Percentiles rank a stretch among this genome's conserved stretches.
Conservation (phyloP, 2,888 invertebrate genomes). For the Melanophora roralis region DNA sequence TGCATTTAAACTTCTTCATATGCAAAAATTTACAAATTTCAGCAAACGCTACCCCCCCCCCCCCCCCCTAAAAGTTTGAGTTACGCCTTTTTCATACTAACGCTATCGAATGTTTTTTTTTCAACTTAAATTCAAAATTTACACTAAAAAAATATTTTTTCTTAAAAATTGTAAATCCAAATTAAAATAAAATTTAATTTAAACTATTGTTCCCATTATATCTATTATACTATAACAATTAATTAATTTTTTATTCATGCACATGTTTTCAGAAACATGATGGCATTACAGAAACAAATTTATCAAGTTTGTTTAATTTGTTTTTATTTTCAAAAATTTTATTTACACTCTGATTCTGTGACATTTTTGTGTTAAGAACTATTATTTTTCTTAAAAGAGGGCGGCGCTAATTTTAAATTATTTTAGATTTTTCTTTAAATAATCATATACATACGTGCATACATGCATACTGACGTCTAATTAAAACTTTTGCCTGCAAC, state of each 20-base stretch:
- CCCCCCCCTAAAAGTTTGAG: too few species aligned
- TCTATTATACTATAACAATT: not conserved
- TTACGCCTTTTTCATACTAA: too few species aligned
- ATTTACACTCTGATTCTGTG: slow-evolving; percentile 1
- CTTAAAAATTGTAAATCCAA: too few species aligned
- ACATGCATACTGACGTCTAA: not conserved
- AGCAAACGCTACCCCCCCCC: too few species aligned
- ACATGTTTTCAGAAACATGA: not conserved
- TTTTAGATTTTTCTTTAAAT: slow-evolving; percentile 19
- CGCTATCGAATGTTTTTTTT: too few species aligned
- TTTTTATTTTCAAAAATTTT: not conserved
- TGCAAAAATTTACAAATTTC: too few species aligned
- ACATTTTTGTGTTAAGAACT: slow-evolving; percentile 15
- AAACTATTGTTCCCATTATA: not conserved
- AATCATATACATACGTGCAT: not conserved
- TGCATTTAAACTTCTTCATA: too few species aligned
- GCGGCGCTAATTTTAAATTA: slow-evolving; percentile 39
- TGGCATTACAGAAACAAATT: slow-evolving; percentile 11
- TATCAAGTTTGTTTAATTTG: not conserved
- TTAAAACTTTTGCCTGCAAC: slow-evolving; percentile 4
- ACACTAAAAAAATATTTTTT: not conserved
- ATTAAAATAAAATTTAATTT: too few species aligned
- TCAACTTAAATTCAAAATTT: not conserved
- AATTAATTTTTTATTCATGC: not conserved
- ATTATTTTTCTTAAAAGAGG: not conserved